Base-by-base conservation (phyloP, 2,888 invertebrate species). In the Orthosia gothica region DNA sequence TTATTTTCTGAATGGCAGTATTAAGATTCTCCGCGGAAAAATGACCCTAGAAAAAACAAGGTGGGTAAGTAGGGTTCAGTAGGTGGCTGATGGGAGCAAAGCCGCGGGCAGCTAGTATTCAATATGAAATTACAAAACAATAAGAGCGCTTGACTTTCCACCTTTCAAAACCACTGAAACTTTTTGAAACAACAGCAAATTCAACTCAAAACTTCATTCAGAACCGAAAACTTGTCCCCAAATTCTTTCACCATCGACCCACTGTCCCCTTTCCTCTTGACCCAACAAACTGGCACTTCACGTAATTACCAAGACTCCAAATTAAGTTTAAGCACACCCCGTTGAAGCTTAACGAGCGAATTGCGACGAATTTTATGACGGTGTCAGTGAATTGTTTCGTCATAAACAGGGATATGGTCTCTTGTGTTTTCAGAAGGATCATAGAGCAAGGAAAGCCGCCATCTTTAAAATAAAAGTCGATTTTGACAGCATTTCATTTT, bases 331-430 rank as follows among this genome's bases (percentile, higher is more conserved):
- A 85, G 67, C 49, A 61, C 78, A 64, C 71, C 50, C 69, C 57
- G 70, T 76, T 59, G 68, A 64, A 61, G 64, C 70, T 75, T 76
- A 73, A 87, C 74, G 70, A 65, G 70, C 65, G 75, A 62, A 23
- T 74, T 71, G 59, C 70, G 83, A 78, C 71, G 52, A 70, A 70
- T 79, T 86, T 87, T 81, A 87, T 77, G 58, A 57, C 23, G 20
- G n/a, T 75, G 62, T 58, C 70, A 66, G 81, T 74, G 76, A 78
- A 78, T 81, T 85, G 81, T 78, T 71, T 70, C 58, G 70, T 63
- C 45, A 75, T 85, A 81, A 83, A 83, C 18, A 59, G n/a, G 45
- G 13, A 71, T 63, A 83, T 23, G 50, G 52, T 7, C 58, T 67
- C 73, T 67, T 70, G 62, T 71, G 57, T 61, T 40, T 40, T 32